A percentile compares a stretch with the other conserved stretches of the same genome.
phyloP scores from a whole-genome alignment of 2,797 vertebrate species.

The Tolypeutes matacus region DNA sequence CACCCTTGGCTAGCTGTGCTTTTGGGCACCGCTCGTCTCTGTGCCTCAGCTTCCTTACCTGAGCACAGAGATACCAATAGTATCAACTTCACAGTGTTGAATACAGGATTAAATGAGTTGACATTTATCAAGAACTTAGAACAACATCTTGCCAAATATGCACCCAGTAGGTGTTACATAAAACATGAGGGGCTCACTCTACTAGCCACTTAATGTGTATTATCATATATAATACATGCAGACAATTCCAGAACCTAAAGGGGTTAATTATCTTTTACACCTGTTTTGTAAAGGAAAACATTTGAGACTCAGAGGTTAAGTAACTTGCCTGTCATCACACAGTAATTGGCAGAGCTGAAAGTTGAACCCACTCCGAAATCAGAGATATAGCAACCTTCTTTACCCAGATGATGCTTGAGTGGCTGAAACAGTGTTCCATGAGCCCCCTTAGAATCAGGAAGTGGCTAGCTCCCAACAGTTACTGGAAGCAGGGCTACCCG shows the following conservation, averaged over 20 bases:
- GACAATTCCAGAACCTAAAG: neutral
- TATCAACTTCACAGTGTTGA: neutral
- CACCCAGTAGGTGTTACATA: neutral
- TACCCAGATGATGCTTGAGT: neutral
- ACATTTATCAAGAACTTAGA: neutral
- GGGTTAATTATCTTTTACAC: neutral
- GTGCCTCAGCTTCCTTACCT: neutral
- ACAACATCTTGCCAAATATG: neutral
- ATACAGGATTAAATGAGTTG: neutral
- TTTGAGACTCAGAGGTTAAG: neutral
- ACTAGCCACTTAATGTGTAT: fast-evolving
- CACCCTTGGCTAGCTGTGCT: fast-evolving
- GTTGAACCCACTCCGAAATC: neutral
- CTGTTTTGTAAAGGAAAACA: neutral
- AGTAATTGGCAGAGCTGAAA: neutral
- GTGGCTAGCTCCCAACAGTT: no score
- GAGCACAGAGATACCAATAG: neutral
- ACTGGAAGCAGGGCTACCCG: neutral
- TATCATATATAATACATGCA: neutral
- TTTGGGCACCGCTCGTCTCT: neutral
- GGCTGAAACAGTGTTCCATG: fast-evolving
- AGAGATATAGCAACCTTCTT: neutral
- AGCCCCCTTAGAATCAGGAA: neutral
- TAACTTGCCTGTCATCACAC: neutral
- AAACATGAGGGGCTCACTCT: fast-evolving